Evolutionary conservation across 2,113 vertebrate species (phyloP), one percentile per base, ranked within the genome.

Genomic region (Toxotes jaculatrix): DNA sequence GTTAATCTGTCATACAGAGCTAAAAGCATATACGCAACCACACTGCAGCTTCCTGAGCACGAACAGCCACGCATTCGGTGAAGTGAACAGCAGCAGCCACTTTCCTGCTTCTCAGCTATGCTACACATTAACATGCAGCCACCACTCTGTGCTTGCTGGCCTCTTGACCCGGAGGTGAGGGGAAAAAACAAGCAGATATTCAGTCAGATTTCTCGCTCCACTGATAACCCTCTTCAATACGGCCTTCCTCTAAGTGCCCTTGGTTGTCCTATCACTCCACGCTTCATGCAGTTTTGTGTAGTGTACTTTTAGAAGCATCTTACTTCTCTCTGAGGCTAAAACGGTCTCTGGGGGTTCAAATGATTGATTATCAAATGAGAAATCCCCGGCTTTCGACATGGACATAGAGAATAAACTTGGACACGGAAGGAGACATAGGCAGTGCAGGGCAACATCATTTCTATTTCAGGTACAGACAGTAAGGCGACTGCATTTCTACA

Each of bases 121-220:
- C 65, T 82, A 8, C 80, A 71, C 73, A 79, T 63, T 11, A 77
- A 68, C 79, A 84, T 66, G 70, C 75, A 77, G 79, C 75, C 66
- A 23, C 63, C 10, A 10, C 80, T 73, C 36, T 27, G 83, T 23
- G 83, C 61, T 51, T 27, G 53, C 73, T 45, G 68, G 68, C 85
- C 86, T 80, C 71, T 27, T 93, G 90, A 92, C 89, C 93, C 60
- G 32, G 69, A 93, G 90, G 90, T 89, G 92, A 87, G 27, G 65
- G 77, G 71, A 80, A 79, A 70, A 72, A 92, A 87, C 73, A 62
- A 67, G 85, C 62, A 80, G 83, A 90, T 85, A 87, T 83, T 74
- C 79, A 83, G 91, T 91, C 87, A 88, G 83, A 92, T 93, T 89
- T 92, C 83, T 92, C 92, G 92, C 90, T 94, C 84, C 89, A 92